phyloP scores from a whole-genome alignment of 2,888 invertebrate species.

The Drosophila falleni region DNA sequence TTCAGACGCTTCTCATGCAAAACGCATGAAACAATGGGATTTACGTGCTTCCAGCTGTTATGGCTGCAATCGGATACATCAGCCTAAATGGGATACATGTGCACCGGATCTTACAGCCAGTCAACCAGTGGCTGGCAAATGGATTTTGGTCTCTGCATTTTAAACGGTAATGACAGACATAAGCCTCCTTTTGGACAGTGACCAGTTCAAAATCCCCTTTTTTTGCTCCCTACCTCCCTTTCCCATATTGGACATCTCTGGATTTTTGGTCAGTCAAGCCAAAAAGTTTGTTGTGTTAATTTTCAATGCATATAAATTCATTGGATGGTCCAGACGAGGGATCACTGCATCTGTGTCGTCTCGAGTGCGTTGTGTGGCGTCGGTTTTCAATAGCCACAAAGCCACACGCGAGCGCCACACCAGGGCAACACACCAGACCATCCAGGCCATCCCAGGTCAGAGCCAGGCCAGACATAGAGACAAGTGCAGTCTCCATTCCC shows the following conservation, averaged over 20 bases:
- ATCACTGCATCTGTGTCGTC: conserved; percentile 35
- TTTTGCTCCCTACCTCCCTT: neutral
- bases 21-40: conserved; percentile 74
- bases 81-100: conserved; percentile 56
- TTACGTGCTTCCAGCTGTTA: conserved; percentile 75
- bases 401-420: conserved; percentile 30
- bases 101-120: conserved; percentile 22
- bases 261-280: conserved; percentile 56
- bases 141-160: conserved; percentile 61
- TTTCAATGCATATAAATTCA: conserved; percentile 74
- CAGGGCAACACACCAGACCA: neutral
- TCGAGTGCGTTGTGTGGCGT: conserved; percentile 51
- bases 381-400: conserved; percentile 61
- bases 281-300: conserved; percentile 77
- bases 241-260: conserved; percentile 6
- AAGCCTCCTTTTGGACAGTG: conserved; percentile 47
- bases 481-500: conserved; percentile 19
- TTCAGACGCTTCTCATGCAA: conserved; percentile 66
- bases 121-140: conserved; percentile 49
- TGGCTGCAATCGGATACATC: conserved; percentile 77
- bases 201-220: neutral
- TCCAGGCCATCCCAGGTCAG: neutral
- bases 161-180: conserved; percentile 69
- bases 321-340: conserved; percentile 49
- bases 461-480: conserved; percentile 9